Percentiles rank a stretch among this genome's conserved stretches.
phyloP scores from a whole-genome alignment of 2,888 invertebrate genomes.

The Aelia acuminata region DNA sequence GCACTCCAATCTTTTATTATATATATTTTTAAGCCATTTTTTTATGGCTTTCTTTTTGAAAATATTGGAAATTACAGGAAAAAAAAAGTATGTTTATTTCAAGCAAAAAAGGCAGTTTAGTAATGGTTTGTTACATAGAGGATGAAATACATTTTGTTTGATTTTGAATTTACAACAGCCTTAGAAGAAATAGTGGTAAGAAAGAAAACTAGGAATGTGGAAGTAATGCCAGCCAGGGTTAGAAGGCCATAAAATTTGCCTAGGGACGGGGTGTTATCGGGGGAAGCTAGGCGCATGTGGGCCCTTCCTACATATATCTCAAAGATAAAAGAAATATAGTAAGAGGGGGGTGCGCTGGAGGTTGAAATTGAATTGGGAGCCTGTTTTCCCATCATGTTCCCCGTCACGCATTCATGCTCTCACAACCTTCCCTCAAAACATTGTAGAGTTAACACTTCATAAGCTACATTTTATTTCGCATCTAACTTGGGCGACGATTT shows the following conservation, averaged over 20 bases:
- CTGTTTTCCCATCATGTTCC: not conserved
- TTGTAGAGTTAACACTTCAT: not conserved
- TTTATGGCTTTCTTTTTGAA: too few relatives aligned
- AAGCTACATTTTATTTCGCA: not conserved
- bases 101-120: too few relatives aligned
- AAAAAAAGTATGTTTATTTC: too few relatives aligned
- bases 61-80: too few relatives aligned
- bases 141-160: not conserved
- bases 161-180: not conserved
- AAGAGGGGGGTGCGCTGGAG: constrained; percentile 20
- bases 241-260: not conserved
- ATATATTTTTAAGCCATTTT: too few relatives aligned
- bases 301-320: constrained; percentile 31
- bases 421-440: not conserved
- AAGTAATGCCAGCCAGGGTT: not conserved
- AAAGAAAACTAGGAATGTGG: not conserved
- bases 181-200: too few relatives aligned
- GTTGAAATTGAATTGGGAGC: constrained; percentile 43
- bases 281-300: not conserved
- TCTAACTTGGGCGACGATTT: not conserved
- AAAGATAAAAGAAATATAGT: constrained; percentile 34
- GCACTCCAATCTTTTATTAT: too few relatives aligned
- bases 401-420: not conserved
- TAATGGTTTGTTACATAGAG: too few relatives aligned
- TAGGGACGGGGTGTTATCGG: not conserved